These are phyloP conservation scores for Diaperis boleti DNA, from an alignment of 2,888 invertebrate genomes.

Conservation along the genomic window DNA sequence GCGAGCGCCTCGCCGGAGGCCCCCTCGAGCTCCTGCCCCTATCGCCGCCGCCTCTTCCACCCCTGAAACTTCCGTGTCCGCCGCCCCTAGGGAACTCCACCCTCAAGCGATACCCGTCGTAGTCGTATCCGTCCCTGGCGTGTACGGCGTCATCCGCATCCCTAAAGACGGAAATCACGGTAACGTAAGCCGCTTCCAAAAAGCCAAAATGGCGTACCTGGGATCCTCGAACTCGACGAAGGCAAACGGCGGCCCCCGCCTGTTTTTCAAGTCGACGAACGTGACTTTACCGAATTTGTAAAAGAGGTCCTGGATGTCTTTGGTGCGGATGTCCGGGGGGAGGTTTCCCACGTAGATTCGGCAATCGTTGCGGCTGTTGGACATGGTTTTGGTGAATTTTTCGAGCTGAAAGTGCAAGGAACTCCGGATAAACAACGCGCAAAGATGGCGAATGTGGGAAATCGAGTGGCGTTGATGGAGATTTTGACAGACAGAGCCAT, in stretches of 20 bases:
- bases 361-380: constrained; percentile 85
- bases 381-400: constrained; percentile 71
- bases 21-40: constrained; percentile 76
- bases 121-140: constrained; percentile 97
- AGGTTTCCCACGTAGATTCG: constrained; percentile 99
- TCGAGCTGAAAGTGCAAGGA: constrained; percentile 3
- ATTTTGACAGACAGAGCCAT: constrained; percentile 21
- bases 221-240: constrained; percentile 99
- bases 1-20: constrained; percentile 93
- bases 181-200: neutral
- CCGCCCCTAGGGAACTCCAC: constrained; percentile 98
- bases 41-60: constrained; percentile 68
- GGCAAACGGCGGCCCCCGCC: constrained; percentile 97
- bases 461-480: constrained; percentile 1
- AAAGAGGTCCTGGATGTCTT: constrained; percentile 98
- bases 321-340: constrained; percentile 97
- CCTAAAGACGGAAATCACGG: constrained; percentile 67
- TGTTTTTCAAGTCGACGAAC: constrained; percentile 97
- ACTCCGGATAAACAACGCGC: constrained; percentile 17
- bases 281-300: constrained; percentile 98
- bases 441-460: constrained; percentile 23
- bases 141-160: constrained; percentile 98
- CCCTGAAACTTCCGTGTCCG: constrained; percentile 75
- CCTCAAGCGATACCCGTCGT: constrained; percentile 96
- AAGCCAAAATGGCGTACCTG: constrained; percentile 74